Evolutionary conservation across 2,888 invertebrate genomes (phyloP).

Genomic region (Morpho achilles): DNA sequence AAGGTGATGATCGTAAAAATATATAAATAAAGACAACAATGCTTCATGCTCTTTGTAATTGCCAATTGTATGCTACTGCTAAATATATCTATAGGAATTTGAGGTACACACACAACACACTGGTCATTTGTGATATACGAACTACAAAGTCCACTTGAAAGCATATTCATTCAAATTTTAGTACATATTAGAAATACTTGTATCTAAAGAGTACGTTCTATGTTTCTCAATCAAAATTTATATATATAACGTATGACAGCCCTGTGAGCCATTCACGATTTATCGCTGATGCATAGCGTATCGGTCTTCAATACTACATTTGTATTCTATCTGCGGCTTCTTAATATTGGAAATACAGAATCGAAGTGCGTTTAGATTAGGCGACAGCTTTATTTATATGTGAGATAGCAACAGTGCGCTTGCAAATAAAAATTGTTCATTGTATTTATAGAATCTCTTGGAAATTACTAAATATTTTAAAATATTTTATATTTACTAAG

Average conservation of each 20-base stretch:
- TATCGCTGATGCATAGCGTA: constrained; percentile 46
- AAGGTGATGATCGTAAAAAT: too few species aligned
- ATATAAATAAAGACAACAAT: too few species aligned
- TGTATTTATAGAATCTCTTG: too few species aligned
- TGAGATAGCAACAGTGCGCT: constrained; percentile 5
- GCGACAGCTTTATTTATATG: constrained; percentile 20
- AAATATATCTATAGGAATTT: too few species aligned
- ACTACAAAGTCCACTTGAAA: too few species aligned
- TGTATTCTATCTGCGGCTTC: constrained; percentile 23
- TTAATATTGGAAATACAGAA: constrained; percentile 23
- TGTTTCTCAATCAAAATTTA: not conserved
- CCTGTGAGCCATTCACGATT: constrained; percentile 29
- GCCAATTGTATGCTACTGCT: too few species aligned
- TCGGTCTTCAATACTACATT: constrained; percentile 30
- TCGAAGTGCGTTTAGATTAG: constrained; percentile 18
- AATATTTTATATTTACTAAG: too few species aligned
- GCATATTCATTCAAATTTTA: too few species aligned
- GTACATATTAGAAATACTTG: not conserved
- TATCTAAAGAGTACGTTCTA: not conserved
- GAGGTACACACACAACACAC: too few species aligned
- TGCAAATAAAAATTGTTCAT: constrained; percentile 7
- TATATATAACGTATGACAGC: not conserved
- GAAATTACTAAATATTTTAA: too few species aligned
- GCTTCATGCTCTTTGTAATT: too few species aligned
- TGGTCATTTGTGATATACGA: too few species aligned